Evolutionary conservation across 2,113 vertebrate genomes (phyloP), one percentile per base, ranked within the genome.

Genomic region (Sceloporus undulatus): DNA sequence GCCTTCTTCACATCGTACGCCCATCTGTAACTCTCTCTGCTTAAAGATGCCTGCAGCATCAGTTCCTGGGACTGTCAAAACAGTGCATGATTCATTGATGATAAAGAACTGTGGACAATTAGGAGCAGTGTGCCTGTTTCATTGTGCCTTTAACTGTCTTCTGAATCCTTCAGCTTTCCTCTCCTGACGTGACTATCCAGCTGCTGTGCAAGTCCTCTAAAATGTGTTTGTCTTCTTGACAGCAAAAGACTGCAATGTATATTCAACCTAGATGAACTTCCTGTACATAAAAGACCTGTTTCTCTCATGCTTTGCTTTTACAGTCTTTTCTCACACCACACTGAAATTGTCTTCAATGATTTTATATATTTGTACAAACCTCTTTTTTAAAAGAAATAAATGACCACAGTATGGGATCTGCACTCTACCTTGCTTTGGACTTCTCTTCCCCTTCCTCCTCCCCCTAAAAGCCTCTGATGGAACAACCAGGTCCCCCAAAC

Each of bases 1-100:
- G 2, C 14, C 25, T 65, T 42, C 13, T 48, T 14, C 4, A 8
- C 21, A 16, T 27, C 38, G 0, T 4, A 59, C 56, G n/a, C 8
- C 0, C 74, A 1, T 21, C 2, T 3, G 16, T 25, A 23, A 82
- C 2, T 14, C 40, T n/a, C 70, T 56, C 38, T 62, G 29, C 5
- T 4, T 62, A 34, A 42, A 34, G 21, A 59, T 1, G 0, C 0
- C 4, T 73, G n/a, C 73, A 79, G 71, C 84, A 40, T 66, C 85
- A 9, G 0, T 11, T 21, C 54, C 13, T 19, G 16, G 14, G 29
- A 77, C 14, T 75, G 70, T 3, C 3, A 25, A 79, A 42, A 14
- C 3, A 59, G 7, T n/a, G 1, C 2, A 10, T 5, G 59, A 34
- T 52, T 18, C 4, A 0, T 0, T 21, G 13, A 25, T 2, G 48